phyloP scores from a whole-genome alignment of 2,797 vertebrate genomes.

The Lycodopsis pacificus region DNA sequence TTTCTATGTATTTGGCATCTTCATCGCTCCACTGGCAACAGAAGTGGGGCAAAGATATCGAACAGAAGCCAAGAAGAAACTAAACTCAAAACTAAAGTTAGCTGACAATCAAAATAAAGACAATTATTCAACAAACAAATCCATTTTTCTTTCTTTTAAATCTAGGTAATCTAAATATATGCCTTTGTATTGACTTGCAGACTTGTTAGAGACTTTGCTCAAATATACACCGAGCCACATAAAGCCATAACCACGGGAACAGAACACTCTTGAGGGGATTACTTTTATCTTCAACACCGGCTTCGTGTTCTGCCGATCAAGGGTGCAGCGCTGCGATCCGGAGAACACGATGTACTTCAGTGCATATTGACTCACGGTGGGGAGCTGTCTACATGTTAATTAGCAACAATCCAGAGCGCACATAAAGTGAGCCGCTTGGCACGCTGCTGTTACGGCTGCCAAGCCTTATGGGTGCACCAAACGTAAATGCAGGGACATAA shows the following conservation, averaged over 20 bases:
- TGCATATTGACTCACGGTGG: not conserved
- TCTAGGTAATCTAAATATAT: no score
- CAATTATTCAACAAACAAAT: no score
- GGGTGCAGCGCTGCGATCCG: not conserved
- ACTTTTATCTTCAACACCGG: constrained; percentile 18
- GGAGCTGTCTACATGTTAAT: constrained; percentile 11
- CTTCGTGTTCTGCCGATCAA: constrained; percentile 2
- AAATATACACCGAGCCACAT: not conserved
- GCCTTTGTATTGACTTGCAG: not conserved
- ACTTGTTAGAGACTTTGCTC: not conserved
- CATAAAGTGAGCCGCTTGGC: not conserved
- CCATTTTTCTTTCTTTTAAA: no score
- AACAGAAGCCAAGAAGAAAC: constrained; percentile 1
- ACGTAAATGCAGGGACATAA: not conserved
- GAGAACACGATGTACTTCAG: constrained; percentile 6
- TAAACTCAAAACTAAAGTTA: not conserved
- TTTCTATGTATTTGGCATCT: constrained; percentile 11
- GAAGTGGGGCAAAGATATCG: not conserved
- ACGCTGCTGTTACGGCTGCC: not conserved
- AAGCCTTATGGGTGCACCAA: not conserved
- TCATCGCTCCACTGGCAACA: constrained; percentile 1
- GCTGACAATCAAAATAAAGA: not conserved
- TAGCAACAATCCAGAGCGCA: not conserved
- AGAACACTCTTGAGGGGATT: not conserved
- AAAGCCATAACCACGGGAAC: not conserved